Conservation (phyloP, 2,888 invertebrate species). For the Drosophila hamatofila region DNA sequence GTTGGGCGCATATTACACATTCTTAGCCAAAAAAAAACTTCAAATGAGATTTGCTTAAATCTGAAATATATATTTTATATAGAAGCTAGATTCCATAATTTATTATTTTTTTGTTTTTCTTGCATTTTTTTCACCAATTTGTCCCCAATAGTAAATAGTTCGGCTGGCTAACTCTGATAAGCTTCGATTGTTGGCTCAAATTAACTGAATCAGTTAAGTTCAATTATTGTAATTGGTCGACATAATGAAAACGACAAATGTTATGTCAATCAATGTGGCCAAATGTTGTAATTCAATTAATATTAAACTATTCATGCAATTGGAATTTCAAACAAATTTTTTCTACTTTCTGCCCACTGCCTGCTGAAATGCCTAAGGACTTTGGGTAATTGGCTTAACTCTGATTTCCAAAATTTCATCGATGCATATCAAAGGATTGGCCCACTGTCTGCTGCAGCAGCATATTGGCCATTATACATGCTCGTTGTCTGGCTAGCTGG, state of each 20-base stretch:
- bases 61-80: neutral
- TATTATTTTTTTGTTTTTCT: neutral
- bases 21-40: neutral
- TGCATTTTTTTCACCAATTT: neutral
- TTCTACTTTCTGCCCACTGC: neutral
- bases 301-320: neutral
- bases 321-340: neutral
- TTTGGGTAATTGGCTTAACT: conserved; percentile 11
- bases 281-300: conserved; percentile 2
- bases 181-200: too few relatives aligned
- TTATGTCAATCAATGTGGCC: neutral
- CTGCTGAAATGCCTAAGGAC: conserved; percentile 1
- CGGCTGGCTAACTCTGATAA: too few relatives aligned
- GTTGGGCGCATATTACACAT: conserved; percentile 29
- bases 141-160: neutral
- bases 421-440: conserved; percentile 28
- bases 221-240: conserved; percentile 1
- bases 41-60: neutral
- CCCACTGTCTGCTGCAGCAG: conserved; percentile 35
- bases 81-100: neutral
- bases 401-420: conserved; percentile 27
- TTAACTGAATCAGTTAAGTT: conserved; percentile 3
- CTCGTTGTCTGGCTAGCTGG: neutral
- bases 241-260: conserved; percentile 1
- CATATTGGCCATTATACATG: conserved; percentile 5